phyloP scores from a whole-genome alignment of 2,888 invertebrate genomes.

The Xestoiulus laeticollis region DNA sequence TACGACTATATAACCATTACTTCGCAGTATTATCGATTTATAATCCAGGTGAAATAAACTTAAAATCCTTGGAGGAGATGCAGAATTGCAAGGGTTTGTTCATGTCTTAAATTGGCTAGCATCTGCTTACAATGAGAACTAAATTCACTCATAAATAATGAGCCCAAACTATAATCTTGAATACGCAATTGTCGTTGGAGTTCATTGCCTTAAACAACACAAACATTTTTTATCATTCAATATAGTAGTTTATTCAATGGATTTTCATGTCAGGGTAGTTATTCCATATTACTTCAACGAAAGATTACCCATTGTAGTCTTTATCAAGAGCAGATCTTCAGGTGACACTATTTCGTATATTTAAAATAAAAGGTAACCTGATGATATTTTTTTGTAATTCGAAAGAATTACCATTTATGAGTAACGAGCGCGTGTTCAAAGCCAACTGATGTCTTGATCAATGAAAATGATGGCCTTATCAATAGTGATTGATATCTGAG shows the following conservation, averaged over 20 bases:
- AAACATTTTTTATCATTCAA: neutral
- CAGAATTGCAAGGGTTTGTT: neutral
- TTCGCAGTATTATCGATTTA: slow-evolving; percentile 1
- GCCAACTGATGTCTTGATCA: slow-evolving; percentile 8
- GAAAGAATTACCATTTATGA: neutral
- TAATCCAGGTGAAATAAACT: neutral
- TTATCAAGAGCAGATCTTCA: neutral
- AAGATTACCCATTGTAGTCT: neutral
- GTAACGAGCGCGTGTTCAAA: neutral
- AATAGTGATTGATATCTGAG: slow-evolving; percentile 27
- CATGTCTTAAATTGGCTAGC: neutral
- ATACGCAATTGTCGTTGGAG: neutral
- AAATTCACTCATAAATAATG: neutral
- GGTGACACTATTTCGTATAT: neutral
- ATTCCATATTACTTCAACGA: neutral
- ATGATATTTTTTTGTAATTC: neutral
- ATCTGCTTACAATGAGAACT: neutral
- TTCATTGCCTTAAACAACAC: slow-evolving; percentile 1
- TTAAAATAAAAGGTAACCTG: neutral
- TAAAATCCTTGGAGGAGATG: neutral
- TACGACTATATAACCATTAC: slow-evolving; percentile 11
- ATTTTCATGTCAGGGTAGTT: neutral
- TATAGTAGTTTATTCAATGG: neutral
- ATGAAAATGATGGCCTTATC: slow-evolving; percentile 18
- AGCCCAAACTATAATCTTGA: neutral